Percentiles rank a stretch among this genome's conserved stretches.
These are phyloP conservation scores for Melinaea menophilus DNA, from an alignment of 2,888 invertebrate species.

Conservation along the genomic window DNA sequence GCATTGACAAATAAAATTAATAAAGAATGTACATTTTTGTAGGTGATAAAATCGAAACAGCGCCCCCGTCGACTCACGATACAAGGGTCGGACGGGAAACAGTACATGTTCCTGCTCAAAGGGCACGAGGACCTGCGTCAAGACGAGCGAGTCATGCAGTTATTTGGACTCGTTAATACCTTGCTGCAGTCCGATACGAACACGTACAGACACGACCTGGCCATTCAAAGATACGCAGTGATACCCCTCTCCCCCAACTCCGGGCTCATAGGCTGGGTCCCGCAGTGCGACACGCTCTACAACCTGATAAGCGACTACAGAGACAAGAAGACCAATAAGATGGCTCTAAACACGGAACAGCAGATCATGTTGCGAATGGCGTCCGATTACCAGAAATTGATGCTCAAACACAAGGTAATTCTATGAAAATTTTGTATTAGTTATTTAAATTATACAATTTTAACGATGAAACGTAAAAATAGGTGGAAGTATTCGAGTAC, in stretches of 20 bases:
- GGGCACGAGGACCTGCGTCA: conserved; percentile 99
- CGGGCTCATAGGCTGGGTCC: conserved; percentile 99
- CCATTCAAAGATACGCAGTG: conserved; percentile 93
- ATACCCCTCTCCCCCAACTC: conserved; percentile 99
- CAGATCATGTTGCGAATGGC: conserved; percentile 98
- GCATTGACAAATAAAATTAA: neutral
- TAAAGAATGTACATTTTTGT: conserved; percentile 26
- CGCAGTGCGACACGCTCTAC: conserved; percentile 98
- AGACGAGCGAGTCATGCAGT: conserved; percentile 99
- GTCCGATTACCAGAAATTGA: conserved; percentile 97
- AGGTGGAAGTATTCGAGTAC: conserved; percentile 97
- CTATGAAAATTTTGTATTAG: neutral
- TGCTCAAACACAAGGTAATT: conserved; percentile 96
- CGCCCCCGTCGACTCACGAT: conserved; percentile 96
- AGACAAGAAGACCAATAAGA: conserved; percentile 91
- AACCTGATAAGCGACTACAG: conserved; percentile 97
- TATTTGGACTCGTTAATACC: conserved; percentile 97
- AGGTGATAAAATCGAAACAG: conserved; percentile 98
- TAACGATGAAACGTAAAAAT: conserved; percentile 4
- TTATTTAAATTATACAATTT: neutral
- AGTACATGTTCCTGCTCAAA: conserved; percentile 98
- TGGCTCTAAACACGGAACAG: conserved; percentile 96
- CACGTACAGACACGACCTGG: conserved; percentile 92
- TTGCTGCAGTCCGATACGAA: conserved; percentile 95
- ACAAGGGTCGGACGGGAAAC: conserved; percentile 95